Base-by-base conservation (phyloP, 1,140 invertebrate species). In the Papilio aristodemus region DNA sequence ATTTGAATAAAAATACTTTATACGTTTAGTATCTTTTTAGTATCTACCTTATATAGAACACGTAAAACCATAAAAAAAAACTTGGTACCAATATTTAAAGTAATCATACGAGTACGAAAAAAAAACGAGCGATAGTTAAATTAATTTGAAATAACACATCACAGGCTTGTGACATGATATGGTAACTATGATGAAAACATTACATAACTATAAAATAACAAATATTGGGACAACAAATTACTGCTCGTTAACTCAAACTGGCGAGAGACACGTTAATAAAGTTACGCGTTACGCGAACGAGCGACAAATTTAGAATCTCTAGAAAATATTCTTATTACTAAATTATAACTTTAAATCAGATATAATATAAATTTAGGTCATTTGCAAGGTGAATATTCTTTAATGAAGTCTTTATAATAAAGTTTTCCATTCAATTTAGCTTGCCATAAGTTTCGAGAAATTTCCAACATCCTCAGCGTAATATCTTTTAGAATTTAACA, bases 151-250 rank as follows among this genome's bases (percentile, higher is more conserved):
- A 66, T 32, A 66, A 66, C 39, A 66, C 63, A 66, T 8, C 43
- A 66, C 0, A 32, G 14, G 41, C 17, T 10, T 41, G 10, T 66
- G 43, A 66, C 63, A 66, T 46, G 63, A 66, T 17, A 66, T 66
- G 27, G 9, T 41, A 50, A 41, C 43, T n/a, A n/a, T 17, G 43
- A 66, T 37, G 63, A 66, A 64, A 66, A 50, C 63, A 50, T 50
- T 50, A 32, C 41, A 50, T 66, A 66, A 46, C 63, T 66, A 66
- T 66, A 37, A 36, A 66, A 66, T 66, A 66, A 66, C 63, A 66
- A 46, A 66, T 43, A 50, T 37, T 25, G 38, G 19, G 39, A n/a
- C 22, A 14, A 59, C 36, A 64, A 64, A 64, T 43, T 43, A 39
- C 38, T 39, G 41, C 25, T 66, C 63, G 63, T 50, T 50, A 64